Evolutionary conservation across 1,140 invertebrate genomes (phyloP).

Genomic region (Ctenoplectra terminalis): DNA sequence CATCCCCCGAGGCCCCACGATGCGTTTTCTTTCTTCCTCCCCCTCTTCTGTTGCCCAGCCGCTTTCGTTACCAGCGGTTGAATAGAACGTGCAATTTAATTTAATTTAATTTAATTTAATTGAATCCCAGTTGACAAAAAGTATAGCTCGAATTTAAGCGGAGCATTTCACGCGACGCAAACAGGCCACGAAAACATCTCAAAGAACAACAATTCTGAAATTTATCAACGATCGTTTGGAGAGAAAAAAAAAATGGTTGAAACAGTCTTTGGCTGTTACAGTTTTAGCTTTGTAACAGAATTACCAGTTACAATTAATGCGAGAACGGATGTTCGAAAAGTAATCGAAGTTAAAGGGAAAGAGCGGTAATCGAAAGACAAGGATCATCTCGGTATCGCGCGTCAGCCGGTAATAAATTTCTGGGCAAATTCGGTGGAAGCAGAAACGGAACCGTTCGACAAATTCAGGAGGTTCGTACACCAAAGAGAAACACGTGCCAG

Average conservation of each 20-base stretch:
- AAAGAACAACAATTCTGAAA: constrained; percentile 26
- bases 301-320: too few species aligned
- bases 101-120: constrained; percentile 68
- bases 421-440: neutral
- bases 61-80: neutral
- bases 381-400: neutral
- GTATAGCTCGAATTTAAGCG: constrained; percentile 43
- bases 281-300: too few species aligned
- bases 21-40: constrained; percentile 6
- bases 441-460: constrained; percentile 34
- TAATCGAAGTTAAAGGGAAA: neutral
- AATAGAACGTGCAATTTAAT: constrained; percentile 57
- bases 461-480: neutral
- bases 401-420: constrained; percentile 16
- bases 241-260: neutral
- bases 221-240: constrained; percentile 7
- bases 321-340: neutral
- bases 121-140: constrained; percentile 60
- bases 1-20: constrained; percentile 23
- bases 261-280: neutral
- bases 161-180: constrained; percentile 21
- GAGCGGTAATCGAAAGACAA: neutral
- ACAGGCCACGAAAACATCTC: constrained; percentile 6
- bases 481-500: constrained; percentile 6
- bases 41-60: too few species aligned